Evolutionary conservation across 2,113 vertebrate genomes (phyloP).

Genomic region (Sylvietta virens): DNA sequence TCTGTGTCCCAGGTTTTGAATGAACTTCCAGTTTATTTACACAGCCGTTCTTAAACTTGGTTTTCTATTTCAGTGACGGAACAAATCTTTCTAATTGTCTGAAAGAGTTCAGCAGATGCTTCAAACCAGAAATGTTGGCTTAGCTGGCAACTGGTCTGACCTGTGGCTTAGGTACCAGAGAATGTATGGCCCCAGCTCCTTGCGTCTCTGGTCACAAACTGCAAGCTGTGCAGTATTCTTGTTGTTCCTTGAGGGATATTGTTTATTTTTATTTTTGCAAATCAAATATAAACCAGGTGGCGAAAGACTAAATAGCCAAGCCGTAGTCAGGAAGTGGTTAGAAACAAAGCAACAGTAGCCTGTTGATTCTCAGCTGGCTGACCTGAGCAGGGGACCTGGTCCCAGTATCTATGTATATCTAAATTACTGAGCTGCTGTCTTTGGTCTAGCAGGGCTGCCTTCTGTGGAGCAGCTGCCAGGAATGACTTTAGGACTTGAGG

Average conservation of each 20-base stretch:
- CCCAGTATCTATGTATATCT: neutral
- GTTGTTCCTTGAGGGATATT: neutral
- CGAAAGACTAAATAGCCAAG: slow-evolving; percentile 5
- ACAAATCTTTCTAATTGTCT: slow-evolving; percentile 41
- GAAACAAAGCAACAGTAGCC: slow-evolving; percentile 39
- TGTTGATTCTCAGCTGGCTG: neutral
- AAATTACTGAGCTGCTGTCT: neutral
- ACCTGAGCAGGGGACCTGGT: neutral
- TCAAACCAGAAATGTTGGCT: slow-evolving; percentile 30
- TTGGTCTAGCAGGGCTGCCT: neutral
- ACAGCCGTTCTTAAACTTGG: slow-evolving; percentile 32
- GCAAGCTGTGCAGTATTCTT: slow-evolving; percentile 16
- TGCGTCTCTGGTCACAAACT: neutral
- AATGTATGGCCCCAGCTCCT: neutral
- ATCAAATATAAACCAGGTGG: slow-evolving; percentile 52
- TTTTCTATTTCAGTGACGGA: slow-evolving; percentile 31
- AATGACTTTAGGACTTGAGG: neutral
- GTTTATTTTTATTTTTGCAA: slow-evolving; percentile 44
- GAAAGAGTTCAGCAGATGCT: neutral
- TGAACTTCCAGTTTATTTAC: slow-evolving; percentile 46
- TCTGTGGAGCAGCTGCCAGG: neutral
- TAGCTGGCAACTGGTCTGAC: neutral
- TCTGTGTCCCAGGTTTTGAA: slow-evolving; percentile 1
- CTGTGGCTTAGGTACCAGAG: slow-evolving; percentile 19
- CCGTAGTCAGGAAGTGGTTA: slow-evolving; percentile 36